Base-by-base conservation (phyloP, 1,140 invertebrate genomes). In the Scylla paramamosain region DNA sequence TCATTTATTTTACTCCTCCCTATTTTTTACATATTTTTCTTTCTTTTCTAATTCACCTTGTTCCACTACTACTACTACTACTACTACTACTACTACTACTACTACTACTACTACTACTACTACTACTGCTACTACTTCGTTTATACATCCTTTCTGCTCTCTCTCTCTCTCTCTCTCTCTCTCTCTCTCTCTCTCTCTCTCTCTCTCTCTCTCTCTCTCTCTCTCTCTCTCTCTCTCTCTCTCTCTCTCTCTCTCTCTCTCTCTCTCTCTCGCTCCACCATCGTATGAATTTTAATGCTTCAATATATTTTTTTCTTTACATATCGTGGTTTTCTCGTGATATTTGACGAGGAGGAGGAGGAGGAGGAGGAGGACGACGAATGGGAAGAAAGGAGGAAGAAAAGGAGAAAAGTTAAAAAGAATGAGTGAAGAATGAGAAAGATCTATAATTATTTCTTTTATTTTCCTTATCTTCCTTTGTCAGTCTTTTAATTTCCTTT, bases 191-290 rank as follows among this genome's bases (percentile, higher is more conserved):
- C 20, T 67, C 20, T 67, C 59, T 67, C 20, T 67, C 20, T 25
- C 20, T 67, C 59, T 67, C 59, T 67, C n/a, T 77, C n/a, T 77
- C 67, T n/a, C n/a, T 77, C 67, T n/a, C n/a, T 77, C 20, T 77
- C 67, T 77, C 67, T 77, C 67, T n/a, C n/a, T 77, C 67, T n/a
- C 20, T 77, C n/a, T n/a, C 67, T 77, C 67, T n/a, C 67, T 77
- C n/a, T 77, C 67, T n/a, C n/a, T 77, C 67, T n/a, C n/a, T 77
- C 67, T 77, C 20, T 77, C 67, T n/a, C n/a, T 77, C 67, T n/a
- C 67, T 77, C 67, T n/a, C n/a, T 77, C 20, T n/a, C 67, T 77
- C 67, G 8, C 20, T 7, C 25, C 12, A 20, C 52, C 16, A 14
- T 20, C 52, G 16, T 59, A 59, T 59, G 52, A 59, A 59, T 59